Conservation (phyloP, 2,888 invertebrate species). For the Agriotes lineatus region DNA sequence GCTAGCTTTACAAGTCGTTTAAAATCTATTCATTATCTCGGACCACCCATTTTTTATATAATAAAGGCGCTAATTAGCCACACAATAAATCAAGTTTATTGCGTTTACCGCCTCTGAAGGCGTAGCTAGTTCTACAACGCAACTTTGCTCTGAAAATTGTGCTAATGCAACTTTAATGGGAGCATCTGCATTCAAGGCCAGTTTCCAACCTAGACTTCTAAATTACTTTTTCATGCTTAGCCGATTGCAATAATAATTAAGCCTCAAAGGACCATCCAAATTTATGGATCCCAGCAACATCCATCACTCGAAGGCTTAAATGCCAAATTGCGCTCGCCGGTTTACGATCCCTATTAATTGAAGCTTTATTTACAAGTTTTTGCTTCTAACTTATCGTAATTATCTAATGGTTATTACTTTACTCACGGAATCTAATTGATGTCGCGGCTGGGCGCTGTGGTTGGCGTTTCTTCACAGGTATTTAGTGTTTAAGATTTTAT, state of each 20-base stretch:
- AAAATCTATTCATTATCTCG: neutral
- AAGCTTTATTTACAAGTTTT: conserved; percentile 5
- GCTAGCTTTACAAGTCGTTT: neutral
- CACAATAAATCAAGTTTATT: conserved; percentile 6
- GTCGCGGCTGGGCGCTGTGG: neutral
- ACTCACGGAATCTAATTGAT: conserved; percentile 3
- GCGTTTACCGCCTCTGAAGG: neutral
- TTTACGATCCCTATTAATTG: neutral
- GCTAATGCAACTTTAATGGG: conserved; percentile 29
- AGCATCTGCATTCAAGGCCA: conserved; percentile 29
- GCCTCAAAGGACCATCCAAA: conserved; percentile 17
- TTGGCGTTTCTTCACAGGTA: neutral
- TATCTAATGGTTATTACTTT: conserved; percentile 9
- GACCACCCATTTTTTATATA: conserved; percentile 16
- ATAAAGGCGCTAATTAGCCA: neutral
- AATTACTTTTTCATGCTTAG: conserved; percentile 33
- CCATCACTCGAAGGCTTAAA: conserved; percentile 5
- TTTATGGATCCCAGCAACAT: neutral
- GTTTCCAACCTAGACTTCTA: conserved; percentile 15
- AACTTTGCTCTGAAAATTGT: conserved; percentile 15
- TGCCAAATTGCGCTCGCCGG: neutral
- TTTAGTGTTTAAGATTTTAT: neutral
- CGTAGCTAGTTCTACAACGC: neutral
- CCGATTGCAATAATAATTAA: conserved; percentile 30
- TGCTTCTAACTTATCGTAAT: conserved; percentile 10